These are phyloP conservation scores for Drosophila prostipennis DNA, from an alignment of 2,888 invertebrate genomes.

Conservation along the genomic window DNA sequence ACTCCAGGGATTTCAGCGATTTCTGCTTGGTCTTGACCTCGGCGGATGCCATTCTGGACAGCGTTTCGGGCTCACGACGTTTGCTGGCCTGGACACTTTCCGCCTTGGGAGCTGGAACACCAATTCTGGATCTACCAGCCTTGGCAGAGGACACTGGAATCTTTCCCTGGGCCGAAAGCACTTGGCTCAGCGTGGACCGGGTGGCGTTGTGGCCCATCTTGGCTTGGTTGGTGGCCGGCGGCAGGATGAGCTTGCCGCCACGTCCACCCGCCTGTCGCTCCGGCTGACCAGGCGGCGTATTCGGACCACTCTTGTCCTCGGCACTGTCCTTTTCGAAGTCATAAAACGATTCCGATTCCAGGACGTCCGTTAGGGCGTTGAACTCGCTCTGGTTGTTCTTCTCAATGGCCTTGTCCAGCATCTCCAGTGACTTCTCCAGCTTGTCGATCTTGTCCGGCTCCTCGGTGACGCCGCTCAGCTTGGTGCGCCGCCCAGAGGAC, in stretches of 20 bases:
- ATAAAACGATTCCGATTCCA: constrained; percentile 56
- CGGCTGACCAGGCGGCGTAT: constrained; percentile 2
- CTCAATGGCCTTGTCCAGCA: constrained; percentile 70
- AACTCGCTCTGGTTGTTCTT: constrained; percentile 65
- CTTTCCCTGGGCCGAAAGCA: constrained; percentile 46
- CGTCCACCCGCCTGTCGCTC: constrained; percentile 22
- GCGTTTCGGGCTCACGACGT: constrained; percentile 40
- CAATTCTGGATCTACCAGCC: constrained; percentile 20
- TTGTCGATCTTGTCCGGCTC: constrained; percentile 69
- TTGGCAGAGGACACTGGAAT: constrained; percentile 8
- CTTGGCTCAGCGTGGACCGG: constrained; percentile 55
- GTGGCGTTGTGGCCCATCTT: constrained; percentile 20
- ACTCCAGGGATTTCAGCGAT: constrained; percentile 53
- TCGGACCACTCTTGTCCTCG: constrained; percentile 42
- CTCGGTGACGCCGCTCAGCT: constrained; percentile 48
- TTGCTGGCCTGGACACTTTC: constrained; percentile 32
- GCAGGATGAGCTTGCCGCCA: constrained; percentile 52
- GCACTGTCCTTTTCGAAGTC: constrained; percentile 55
- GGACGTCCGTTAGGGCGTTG: constrained; percentile 63
- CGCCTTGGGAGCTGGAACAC: constrained; percentile 5
- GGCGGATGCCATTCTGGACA: constrained; percentile 29
- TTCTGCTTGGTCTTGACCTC: constrained; percentile 42
- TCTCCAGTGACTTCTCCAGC: constrained; percentile 67
- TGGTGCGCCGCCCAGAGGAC: constrained; percentile 55
- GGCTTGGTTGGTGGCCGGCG: constrained; percentile 51